phyloP scores from a whole-genome alignment of 2,888 invertebrate genomes.

The Anaspis maculata region DNA sequence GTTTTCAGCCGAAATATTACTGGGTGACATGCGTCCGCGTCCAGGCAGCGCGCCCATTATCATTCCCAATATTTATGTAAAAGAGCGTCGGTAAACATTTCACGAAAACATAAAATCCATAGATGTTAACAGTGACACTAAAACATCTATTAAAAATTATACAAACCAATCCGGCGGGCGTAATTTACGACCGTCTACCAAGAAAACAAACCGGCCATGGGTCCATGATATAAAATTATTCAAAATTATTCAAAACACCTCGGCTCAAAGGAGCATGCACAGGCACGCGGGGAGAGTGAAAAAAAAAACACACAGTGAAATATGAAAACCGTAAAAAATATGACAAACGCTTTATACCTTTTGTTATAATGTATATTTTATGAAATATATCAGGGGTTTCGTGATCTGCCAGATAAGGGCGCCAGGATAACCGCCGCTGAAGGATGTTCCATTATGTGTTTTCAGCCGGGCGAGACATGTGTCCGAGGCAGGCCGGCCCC shows the following conservation, averaged over 20 bases:
- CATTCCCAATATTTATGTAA: no score
- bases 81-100: no score
- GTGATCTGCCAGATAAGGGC: slow-evolving; percentile 36
- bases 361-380: slow-evolving; percentile 38
- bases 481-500: slow-evolving; percentile 16
- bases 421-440: slow-evolving; percentile 18
- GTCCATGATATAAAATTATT: slow-evolving; percentile 40
- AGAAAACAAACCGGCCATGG: slow-evolving; percentile 29
- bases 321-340: slow-evolving; percentile 42
- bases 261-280: no score
- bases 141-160: slow-evolving; percentile 21
- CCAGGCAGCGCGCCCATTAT: no score
- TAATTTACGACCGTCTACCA: slow-evolving; percentile 27
- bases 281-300: slow-evolving; percentile 18
- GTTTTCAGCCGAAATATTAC: no score
- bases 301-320: slow-evolving; percentile 30
- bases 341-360: slow-evolving; percentile 39
- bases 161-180: slow-evolving; percentile 19
- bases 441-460: slow-evolving; percentile 19
- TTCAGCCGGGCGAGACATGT: slow-evolving; percentile 23
- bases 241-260: slow-evolving; percentile 41
- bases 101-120: no score
- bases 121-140: slow-evolving; percentile 8
- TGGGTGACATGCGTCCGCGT: no score
- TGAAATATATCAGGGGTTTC: slow-evolving; percentile 35